phyloP scores from a whole-genome alignment of 2,888 invertebrate genomes.

The Drosophila testacea region DNA sequence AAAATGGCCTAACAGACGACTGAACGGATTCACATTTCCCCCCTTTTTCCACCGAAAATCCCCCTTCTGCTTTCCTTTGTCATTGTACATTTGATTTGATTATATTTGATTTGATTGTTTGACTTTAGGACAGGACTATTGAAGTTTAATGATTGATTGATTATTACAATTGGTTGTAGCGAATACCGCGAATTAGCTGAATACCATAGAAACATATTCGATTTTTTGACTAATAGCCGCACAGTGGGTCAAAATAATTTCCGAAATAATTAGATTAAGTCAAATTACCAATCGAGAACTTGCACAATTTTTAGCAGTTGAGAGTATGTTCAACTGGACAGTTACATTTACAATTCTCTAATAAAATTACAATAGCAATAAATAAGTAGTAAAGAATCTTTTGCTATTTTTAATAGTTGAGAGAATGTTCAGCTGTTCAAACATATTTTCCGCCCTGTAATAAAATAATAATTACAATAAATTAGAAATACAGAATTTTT shows the following conservation, averaged over 20 bases:
- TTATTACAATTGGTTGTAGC: constrained; percentile 35
- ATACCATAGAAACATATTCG: background rate
- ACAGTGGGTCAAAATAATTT: background rate
- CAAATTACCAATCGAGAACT: background rate
- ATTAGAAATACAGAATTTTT: too few relatives aligned
- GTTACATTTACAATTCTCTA: too few relatives aligned
- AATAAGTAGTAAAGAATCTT: too few relatives aligned
- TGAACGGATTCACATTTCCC: constrained; percentile 2
- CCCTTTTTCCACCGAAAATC: constrained; percentile 4
- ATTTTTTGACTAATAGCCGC: background rate
- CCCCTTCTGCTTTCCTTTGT: background rate
- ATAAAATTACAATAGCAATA: too few relatives aligned
- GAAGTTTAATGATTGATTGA: constrained; percentile 73
- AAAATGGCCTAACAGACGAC: background rate
- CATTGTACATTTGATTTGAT: constrained; percentile 51
- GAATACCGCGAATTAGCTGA: constrained; percentile 18
- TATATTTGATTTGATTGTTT: constrained; percentile 62
- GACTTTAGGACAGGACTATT: constrained; percentile 41
- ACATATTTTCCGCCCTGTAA: too few relatives aligned
- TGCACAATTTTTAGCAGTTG: background rate
- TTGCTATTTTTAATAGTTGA: too few relatives aligned
- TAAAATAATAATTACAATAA: too few relatives aligned
- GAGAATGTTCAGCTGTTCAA: too few relatives aligned
- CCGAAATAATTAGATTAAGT: background rate
- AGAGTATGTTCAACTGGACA: too few relatives aligned